A percentile compares a stretch with the other conserved stretches of the same genome.
These are phyloP conservation scores for Cryptocephalus primarius DNA, from an alignment of 2,888 invertebrate genomes.

Conservation along the genomic window DNA sequence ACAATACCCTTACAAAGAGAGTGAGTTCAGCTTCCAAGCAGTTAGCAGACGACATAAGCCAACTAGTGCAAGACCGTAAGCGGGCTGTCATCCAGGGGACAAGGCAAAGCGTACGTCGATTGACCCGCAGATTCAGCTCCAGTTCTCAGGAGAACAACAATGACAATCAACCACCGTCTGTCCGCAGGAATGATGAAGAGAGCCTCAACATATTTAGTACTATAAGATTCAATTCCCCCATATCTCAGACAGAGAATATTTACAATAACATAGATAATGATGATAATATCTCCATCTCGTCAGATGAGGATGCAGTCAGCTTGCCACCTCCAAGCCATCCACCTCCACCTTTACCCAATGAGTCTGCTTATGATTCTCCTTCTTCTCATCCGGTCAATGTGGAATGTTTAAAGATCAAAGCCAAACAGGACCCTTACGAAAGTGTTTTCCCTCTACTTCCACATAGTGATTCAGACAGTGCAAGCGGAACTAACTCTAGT, in stretches of 20 bases:
- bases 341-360: slow-evolving; percentile 46
- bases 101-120: slow-evolving; percentile 37
- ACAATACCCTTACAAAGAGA: slow-evolving; percentile 31
- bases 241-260: slow-evolving; percentile 17
- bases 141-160: slow-evolving; percentile 16
- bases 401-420: slow-evolving; percentile 30
- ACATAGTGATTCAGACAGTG: slow-evolving; percentile 17
- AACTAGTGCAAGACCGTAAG: slow-evolving; percentile 43
- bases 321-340: slow-evolving; percentile 48
- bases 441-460: slow-evolving; percentile 36
- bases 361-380: slow-evolving; percentile 45
- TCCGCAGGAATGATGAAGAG: slow-evolving; percentile 16
- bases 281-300: slow-evolving; percentile 8
- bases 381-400: slow-evolving; percentile 28
- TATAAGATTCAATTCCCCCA: slow-evolving; percentile 25
- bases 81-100: slow-evolving; percentile 56
- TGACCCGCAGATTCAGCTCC: slow-evolving; percentile 30
- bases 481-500: slow-evolving; percentile 18
- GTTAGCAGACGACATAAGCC: slow-evolving; percentile 42
- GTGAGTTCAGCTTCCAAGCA: slow-evolving; percentile 45
- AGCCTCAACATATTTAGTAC: slow-evolving; percentile 44
- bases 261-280: slow-evolving; percentile 27
- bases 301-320: slow-evolving; percentile 25
- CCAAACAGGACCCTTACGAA: slow-evolving; percentile 29
- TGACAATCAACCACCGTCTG: slow-evolving; percentile 10